Conservation (phyloP, 2,113 vertebrate genomes). For the Salminus brasiliensis region DNA sequence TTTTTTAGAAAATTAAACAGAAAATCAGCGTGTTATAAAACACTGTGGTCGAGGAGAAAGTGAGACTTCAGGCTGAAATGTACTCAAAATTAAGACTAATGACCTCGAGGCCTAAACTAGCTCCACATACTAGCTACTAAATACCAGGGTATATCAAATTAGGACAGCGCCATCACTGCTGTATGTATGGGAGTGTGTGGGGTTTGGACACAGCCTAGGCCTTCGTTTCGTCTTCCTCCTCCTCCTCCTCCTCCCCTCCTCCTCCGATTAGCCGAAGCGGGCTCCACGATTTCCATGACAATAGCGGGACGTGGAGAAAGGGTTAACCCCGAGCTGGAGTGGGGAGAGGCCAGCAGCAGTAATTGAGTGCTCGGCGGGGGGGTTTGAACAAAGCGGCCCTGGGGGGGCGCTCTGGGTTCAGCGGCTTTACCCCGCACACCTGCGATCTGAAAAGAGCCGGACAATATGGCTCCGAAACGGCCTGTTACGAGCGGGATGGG, state of each 20-base stretch:
- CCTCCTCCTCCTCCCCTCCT: conserved; percentile 69
- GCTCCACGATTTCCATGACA: conserved; percentile 79
- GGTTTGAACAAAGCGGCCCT: conserved; percentile 75
- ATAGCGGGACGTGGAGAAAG: conserved; percentile 77
- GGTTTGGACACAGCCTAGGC: not conserved
- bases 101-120: too few relatives aligned
- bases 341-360: conserved; percentile 63
- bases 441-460: conserved; percentile 79
- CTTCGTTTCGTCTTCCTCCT: conserved; percentile 34
- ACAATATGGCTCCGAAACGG: conserved; percentile 81
- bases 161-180: not conserved
- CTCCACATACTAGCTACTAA: too few relatives aligned
- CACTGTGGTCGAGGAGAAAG: not conserved
- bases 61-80: not conserved
- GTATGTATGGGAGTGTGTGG: not conserved
- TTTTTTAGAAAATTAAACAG: too few relatives aligned
- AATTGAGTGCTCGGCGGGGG: conserved; percentile 68
- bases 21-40: not conserved
- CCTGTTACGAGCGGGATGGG: conserved; percentile 73
- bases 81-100: too few relatives aligned
- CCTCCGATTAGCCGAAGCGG: conserved; percentile 78
- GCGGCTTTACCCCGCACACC: conserved; percentile 82
- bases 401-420: conserved; percentile 74
- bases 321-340: conserved; percentile 72
- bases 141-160: too few relatives aligned